Evolutionary conservation across 2,113 vertebrate genomes (phyloP).

Genomic region (Crotalus tigris): DNA sequence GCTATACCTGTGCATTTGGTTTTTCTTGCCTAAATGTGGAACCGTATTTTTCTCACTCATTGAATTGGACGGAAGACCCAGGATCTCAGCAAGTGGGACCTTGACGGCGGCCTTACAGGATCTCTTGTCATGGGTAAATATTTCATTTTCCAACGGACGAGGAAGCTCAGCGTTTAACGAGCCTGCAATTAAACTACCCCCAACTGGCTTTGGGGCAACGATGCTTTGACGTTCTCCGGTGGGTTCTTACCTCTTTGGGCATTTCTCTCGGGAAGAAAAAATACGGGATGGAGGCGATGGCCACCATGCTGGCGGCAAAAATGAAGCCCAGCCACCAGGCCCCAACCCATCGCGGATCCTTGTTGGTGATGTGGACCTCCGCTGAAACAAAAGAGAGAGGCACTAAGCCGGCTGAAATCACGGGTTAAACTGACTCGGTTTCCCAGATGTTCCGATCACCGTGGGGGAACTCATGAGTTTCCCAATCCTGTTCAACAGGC

Average conservation of each 20-base stretch:
- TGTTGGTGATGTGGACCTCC: conserved; percentile 61
- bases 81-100: too few relatives aligned
- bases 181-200: background rate
- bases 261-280: conserved; percentile 89
- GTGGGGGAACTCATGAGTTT: background rate
- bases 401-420: background rate
- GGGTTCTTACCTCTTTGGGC: conserved; percentile 73
- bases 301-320: conserved; percentile 76
- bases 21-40: too few relatives aligned
- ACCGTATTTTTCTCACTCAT: too few relatives aligned
- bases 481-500: too few relatives aligned
- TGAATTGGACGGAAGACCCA: too few relatives aligned
- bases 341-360: conserved; percentile 90
- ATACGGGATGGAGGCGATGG: conserved; percentile 81
- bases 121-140: too few relatives aligned
- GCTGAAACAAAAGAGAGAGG: conserved; percentile 62
- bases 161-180: background rate
- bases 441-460: background rate
- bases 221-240: rapidly evolving
- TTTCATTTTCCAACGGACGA: background rate
- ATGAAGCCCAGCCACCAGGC: conserved; percentile 98
- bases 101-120: too few relatives aligned
- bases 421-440: background rate
- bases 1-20: too few relatives aligned
- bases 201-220: too few relatives aligned